Percentiles rank a stretch among this genome's conserved stretches.
These are phyloP conservation scores for Liopterus haemorrhoidalis DNA, from an alignment of 2,888 invertebrate genomes.

Conservation along the genomic window DNA sequence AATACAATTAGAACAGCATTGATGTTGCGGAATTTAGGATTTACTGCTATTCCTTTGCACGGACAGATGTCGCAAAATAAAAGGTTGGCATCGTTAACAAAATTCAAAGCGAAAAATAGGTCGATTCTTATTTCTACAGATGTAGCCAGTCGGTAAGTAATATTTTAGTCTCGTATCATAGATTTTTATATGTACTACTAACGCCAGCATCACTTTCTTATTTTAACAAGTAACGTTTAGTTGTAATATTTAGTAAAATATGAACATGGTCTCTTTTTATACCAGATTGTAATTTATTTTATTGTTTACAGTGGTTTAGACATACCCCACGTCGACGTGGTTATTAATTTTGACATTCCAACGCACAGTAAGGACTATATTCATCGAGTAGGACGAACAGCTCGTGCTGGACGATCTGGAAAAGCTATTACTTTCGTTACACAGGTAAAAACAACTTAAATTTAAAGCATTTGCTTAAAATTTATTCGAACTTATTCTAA, in stretches of 20 bases:
- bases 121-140: conserved; percentile 96
- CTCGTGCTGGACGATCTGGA: conserved; percentile 91
- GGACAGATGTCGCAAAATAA: conserved; percentile 99
- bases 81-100: conserved; percentile 87
- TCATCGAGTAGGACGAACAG: conserved; percentile 94
- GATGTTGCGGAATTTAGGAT: conserved; percentile 81
- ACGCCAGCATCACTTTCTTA: too few species aligned
- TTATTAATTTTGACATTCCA: conserved; percentile 96
- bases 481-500: conserved; percentile 12
- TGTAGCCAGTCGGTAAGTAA: conserved; percentile 83
- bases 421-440: conserved; percentile 93
- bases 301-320: conserved; percentile 75
- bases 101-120: conserved; percentile 91
- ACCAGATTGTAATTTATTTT: conserved; percentile 12
- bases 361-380: conserved; percentile 99
- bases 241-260: conserved; percentile 4
- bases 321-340: conserved; percentile 97
- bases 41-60: conserved; percentile 94
- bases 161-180: conserved; percentile 8
- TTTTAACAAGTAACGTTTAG: too few species aligned
- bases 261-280: conserved; percentile 11
- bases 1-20: conserved; percentile 85
- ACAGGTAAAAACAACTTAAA: conserved; percentile 54
- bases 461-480: conserved; percentile 7
- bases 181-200: conserved; percentile 5